These are phyloP conservation scores for Phrynosoma blainvillii DNA, from an alignment of 2,113 vertebrate genomes.

Conservation along the genomic window DNA sequence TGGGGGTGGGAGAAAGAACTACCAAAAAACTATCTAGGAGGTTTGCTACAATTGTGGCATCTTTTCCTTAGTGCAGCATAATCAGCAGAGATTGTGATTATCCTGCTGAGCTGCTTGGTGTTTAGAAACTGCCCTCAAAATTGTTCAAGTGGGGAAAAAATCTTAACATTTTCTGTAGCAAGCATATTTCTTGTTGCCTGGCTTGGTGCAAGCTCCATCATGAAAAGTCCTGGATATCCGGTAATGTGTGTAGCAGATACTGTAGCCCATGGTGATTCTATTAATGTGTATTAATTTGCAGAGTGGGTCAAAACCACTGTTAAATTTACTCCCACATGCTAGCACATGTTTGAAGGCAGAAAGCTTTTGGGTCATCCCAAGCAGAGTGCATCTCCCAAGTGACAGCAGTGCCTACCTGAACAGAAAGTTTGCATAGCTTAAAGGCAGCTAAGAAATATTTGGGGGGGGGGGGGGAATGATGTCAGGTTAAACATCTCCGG, in stretches of 20 bases:
- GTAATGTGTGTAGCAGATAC: fast-evolving
- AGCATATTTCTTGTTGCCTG: background rate
- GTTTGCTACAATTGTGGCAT: background rate
- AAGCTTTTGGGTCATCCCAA: slow-evolving; percentile 22
- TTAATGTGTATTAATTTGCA: fast-evolving
- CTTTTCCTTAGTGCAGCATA: background rate
- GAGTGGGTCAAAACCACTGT: background rate
- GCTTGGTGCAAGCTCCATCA: fast-evolving
- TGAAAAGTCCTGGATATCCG: fast-evolving
- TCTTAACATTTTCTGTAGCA: background rate
- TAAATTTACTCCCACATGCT: background rate
- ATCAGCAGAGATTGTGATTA: background rate
- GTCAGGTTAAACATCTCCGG: slow-evolving; percentile 16
- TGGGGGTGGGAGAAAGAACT: fast-evolving
- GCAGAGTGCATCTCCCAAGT: slow-evolving; percentile 4
- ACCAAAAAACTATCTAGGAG: background rate
- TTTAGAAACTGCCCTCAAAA: background rate
- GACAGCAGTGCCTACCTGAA: slow-evolving; percentile 1
- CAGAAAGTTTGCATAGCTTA: slow-evolving; percentile 23
- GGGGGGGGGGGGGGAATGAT: background rate
- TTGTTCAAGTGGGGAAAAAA: background rate
- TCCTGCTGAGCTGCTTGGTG: fast-evolving
- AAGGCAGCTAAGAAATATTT: background rate
- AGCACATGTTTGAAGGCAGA: background rate
- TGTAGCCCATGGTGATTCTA: fast-evolving